phyloP scores from a whole-genome alignment of 2,888 invertebrate species.

The Cheilosia vernalis region DNA sequence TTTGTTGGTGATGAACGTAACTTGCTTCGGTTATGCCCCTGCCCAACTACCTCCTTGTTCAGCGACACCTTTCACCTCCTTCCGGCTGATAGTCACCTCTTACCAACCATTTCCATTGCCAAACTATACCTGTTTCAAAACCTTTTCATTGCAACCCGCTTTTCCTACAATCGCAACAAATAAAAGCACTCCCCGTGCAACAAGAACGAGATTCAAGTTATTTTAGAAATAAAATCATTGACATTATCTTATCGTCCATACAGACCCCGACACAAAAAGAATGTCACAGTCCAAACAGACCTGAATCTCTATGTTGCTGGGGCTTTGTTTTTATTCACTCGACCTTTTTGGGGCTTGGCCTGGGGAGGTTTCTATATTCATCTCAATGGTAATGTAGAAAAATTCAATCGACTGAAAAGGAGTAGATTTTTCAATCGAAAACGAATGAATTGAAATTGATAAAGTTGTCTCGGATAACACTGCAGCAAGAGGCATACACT shows the following conservation, averaged over 20 bases:
- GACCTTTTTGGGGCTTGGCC: background rate
- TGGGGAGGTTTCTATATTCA: background rate
- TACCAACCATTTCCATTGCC: too few species aligned
- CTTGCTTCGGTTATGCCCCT: too few species aligned
- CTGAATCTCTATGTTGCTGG: background rate
- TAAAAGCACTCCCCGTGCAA: background rate
- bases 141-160: too few species aligned
- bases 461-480: conserved; percentile 30
- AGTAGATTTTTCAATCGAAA: conserved; percentile 48
- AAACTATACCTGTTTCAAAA: too few species aligned
- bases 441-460: conserved; percentile 5
- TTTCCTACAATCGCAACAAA: background rate
- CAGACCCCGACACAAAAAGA: conserved; percentile 32
- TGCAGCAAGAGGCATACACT: conserved; percentile 26
- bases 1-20: too few species aligned
- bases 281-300: conserved; percentile 33
- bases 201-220: background rate
- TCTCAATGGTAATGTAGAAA: conserved; percentile 61
- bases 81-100: too few species aligned
- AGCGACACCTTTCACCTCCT: too few species aligned
- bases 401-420: conserved; percentile 39
- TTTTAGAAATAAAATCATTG: conserved; percentile 25
- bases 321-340: conserved; percentile 18
- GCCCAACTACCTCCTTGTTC: too few species aligned
- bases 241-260: conserved; percentile 37